phyloP scores from a whole-genome alignment of 2,113 vertebrate species.

The Campylorhamphus procurvoides region DNA sequence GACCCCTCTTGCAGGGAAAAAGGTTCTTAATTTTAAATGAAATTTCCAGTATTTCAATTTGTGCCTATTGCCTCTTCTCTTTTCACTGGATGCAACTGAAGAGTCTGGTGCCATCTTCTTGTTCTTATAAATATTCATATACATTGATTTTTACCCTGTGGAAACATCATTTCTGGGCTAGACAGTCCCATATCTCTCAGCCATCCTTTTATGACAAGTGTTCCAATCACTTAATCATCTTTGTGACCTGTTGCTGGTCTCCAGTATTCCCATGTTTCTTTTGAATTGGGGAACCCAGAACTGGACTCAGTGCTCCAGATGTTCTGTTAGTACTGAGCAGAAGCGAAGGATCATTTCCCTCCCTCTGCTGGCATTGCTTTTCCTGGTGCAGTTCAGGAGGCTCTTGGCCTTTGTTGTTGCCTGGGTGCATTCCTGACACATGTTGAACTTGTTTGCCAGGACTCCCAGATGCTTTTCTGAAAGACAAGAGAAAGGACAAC shows the following conservation, averaged over 20 bases:
- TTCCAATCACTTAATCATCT: not conserved
- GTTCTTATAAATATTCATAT: not conserved
- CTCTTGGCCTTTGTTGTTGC: not conserved
- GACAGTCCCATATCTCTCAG: not conserved
- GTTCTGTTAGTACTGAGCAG: not conserved
- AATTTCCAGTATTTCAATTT: not conserved
- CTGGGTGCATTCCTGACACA: not conserved
- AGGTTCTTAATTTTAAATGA: not conserved
- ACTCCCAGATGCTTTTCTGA: not conserved
- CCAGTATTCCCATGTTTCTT: not conserved
- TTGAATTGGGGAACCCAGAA: not conserved
- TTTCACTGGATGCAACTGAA: not conserved
- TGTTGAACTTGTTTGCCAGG: not conserved
- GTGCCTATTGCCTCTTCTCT: not conserved
- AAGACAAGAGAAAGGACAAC: not conserved
- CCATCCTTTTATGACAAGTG: not conserved
- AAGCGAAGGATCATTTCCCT: not conserved
- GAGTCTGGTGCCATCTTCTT: not conserved
- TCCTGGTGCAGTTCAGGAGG: not conserved
- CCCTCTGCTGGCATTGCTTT: not conserved
- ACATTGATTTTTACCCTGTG: not conserved
- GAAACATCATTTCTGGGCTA: not conserved
- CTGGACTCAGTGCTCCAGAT: not conserved
- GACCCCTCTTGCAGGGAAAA: not conserved
- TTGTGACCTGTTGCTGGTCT: not conserved